These are phyloP conservation scores for Elephas maximus DNA, from an alignment of 2,113 vertebrate species.

Conservation along the genomic window DNA sequence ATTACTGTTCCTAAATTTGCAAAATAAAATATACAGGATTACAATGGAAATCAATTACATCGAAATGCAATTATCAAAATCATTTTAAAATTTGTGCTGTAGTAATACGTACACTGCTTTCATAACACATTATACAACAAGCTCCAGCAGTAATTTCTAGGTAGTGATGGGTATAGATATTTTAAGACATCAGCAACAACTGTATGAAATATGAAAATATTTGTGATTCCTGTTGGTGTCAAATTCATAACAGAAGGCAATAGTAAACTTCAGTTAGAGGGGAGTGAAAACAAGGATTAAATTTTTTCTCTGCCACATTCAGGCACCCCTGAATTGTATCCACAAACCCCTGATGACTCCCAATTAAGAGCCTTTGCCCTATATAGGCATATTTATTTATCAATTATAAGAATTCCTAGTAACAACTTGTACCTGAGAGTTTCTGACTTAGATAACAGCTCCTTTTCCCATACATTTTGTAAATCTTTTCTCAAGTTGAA, in stretches of 20 bases:
- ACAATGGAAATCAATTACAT: background rate
- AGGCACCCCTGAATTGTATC: background rate
- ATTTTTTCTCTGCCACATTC: background rate
- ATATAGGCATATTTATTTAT: background rate
- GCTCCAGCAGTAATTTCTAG: background rate
- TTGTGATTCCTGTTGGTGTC: too few relatives aligned
- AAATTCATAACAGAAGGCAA: too few relatives aligned
- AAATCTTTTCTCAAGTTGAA: background rate
- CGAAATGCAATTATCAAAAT: background rate
- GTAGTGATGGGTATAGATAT: background rate
- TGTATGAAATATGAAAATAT: too few relatives aligned
- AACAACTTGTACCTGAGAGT: background rate
- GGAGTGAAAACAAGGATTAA: background rate
- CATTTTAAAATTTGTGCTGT: background rate
- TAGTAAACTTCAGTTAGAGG: too few relatives aligned
- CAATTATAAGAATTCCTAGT: background rate
- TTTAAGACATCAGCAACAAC: too few relatives aligned
- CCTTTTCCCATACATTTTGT: background rate
- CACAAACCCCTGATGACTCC: background rate
- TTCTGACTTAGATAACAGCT: background rate
- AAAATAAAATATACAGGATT: constrained; percentile 7
- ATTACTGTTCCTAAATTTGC: background rate
- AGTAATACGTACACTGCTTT: background rate
- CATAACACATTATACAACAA: background rate
- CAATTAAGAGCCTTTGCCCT: background rate